Percentiles rank a stretch among this genome's conserved stretches.
phyloP scores from a whole-genome alignment of 1,140 invertebrate species.

The Mamestra configurata region DNA sequence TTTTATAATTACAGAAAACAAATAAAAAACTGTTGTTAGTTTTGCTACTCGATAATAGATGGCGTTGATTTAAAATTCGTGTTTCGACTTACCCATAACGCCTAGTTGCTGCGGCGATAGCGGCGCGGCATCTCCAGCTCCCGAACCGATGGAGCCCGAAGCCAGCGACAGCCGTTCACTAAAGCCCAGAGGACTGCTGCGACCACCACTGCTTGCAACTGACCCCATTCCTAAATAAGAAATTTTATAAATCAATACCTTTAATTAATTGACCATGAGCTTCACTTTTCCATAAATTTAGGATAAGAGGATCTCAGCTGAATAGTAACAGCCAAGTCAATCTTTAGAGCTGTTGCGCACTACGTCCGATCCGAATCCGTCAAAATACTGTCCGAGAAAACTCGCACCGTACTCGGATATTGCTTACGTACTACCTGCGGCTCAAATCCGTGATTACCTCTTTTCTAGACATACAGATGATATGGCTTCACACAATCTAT shows the following conservation, averaged over 20 bases:
- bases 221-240: conserved; percentile 85
- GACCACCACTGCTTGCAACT: conserved; percentile 88
- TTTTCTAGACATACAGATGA: too few species aligned
- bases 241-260: background rate
- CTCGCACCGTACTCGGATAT: too few species aligned
- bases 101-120: conserved; percentile 91
- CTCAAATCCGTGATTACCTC: too few species aligned
- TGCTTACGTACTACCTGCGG: too few species aligned
- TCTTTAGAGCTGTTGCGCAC: too few species aligned
- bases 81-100: conserved; percentile 89
- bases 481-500: too few species aligned
- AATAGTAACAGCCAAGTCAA: too few species aligned
- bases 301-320: too few species aligned
- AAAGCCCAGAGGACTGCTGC: conserved; percentile 88
- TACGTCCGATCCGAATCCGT: too few species aligned
- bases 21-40: background rate
- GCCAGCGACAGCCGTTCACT: conserved; percentile 90
- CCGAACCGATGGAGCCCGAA: conserved; percentile 89
- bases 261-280: too few species aligned
- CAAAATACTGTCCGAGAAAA: too few species aligned
- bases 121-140: conserved; percentile 83
- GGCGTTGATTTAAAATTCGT: conserved; percentile 25
- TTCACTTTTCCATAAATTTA: too few species aligned
- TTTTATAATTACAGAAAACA: background rate
- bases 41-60: conserved; percentile 48